Evolutionary conservation across 2,113 vertebrate genomes (phyloP), one percentile per base, ranked within the genome.

Genomic region (Anser brachyrhynchus): DNA sequence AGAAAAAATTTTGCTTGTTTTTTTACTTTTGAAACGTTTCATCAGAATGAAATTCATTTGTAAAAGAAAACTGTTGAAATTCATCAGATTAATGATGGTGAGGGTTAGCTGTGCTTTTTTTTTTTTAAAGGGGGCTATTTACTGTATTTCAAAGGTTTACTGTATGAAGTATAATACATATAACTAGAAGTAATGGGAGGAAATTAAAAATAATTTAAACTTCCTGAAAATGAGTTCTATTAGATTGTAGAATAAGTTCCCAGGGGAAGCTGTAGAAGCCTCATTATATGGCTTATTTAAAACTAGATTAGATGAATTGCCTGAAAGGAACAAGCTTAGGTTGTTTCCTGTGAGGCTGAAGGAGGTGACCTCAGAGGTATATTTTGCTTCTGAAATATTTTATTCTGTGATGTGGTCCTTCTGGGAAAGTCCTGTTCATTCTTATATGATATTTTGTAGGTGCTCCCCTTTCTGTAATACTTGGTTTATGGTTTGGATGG

Each of bases 171-270:
- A 59, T 83, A 82, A 81, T 89, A 64, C n/a, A 71, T 88, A 55
- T 88, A 95, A 90, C 88, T 81, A 78, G 69, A 92, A 94, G 43
- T 96, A 96, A 92, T 93, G 43, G 35, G 49, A 94, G 92, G 88
- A 96, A 95, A 96, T 97, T 78, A 94, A 96, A 96, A 96, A 84
- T 72, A 96, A 94, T 96, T 93, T 94, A 79, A 93, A 84, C 70
- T 95, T 96, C 92, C 93, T 84, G 86, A 86, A 92, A 96, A 94
- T 2, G 35, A 84, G 61, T 89, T 93, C 69, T 94, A 46, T 95
- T 92, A 96, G 83, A 75, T 70, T 92, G 76, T 84, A 75, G 72
- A 78, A 18, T 75, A 89, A 78, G 33, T 75, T 96, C 88, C 90
- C 88, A 73, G 62, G 86, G 86, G 95, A 96, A 93, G 49, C 65